Conservation (phyloP, 2,888 invertebrate species). For the Drosophila suboccidentalis region DNA sequence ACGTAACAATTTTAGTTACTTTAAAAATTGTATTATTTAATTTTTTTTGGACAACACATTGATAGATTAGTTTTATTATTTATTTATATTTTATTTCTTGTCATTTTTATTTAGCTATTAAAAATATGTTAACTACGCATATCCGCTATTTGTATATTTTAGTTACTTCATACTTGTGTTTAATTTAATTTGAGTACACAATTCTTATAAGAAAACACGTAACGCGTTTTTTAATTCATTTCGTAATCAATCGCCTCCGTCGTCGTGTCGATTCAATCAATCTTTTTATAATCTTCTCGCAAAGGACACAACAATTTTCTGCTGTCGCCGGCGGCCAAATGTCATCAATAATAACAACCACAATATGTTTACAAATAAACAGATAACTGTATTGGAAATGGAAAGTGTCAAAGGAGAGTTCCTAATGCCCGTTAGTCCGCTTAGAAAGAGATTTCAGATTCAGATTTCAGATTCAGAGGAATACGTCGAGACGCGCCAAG, state of each 20-base stretch:
- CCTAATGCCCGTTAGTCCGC: conserved; percentile 39
- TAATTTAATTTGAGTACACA: background rate
- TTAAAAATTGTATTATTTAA: no score
- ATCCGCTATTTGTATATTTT: no score
- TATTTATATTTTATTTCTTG: background rate
- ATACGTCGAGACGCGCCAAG: conserved; percentile 82
- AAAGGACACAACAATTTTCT: conserved; percentile 33
- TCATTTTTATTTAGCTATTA: background rate
- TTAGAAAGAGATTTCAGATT: conserved; percentile 33
- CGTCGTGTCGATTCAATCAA: conserved; percentile 12
- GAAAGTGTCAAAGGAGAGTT: conserved; percentile 28
- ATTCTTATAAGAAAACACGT: background rate
- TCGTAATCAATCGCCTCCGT: conserved; percentile 27
- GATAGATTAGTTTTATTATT: background rate
- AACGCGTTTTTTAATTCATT: conserved; percentile 28
- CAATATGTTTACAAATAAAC: conserved; percentile 31
- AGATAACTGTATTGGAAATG: conserved; percentile 39
- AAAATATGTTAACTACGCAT: background rate
- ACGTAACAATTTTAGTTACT: background rate
- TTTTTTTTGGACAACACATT: background rate
- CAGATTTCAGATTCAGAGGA: conserved; percentile 27
- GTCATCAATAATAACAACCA: conserved; percentile 36
- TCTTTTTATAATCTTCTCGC: conserved; percentile 35
- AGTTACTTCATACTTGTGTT: background rate
- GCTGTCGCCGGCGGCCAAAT: conserved; percentile 46